These are phyloP conservation scores for Napeogenes inachia DNA, from an alignment of 2,888 invertebrate genomes.

Conservation along the genomic window DNA sequence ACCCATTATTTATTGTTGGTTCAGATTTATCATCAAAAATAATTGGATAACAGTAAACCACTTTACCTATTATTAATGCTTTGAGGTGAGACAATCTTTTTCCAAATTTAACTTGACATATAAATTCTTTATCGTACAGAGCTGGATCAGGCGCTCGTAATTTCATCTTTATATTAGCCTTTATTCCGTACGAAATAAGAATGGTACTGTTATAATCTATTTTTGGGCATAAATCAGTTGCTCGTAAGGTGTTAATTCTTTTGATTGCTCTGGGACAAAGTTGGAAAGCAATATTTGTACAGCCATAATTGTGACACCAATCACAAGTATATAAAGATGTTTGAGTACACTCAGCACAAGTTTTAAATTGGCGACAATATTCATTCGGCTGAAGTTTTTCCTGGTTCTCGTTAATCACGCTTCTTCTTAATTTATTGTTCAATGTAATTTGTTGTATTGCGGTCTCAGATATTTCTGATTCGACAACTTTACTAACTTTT, in stretches of 20 bases:
- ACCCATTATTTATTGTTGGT: slow-evolving; percentile 33
- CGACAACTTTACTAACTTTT: neutral
- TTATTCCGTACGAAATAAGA: slow-evolving; percentile 36
- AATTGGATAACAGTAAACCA: slow-evolving; percentile 41
- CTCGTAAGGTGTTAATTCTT: slow-evolving; percentile 17
- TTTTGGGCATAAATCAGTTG: slow-evolving; percentile 36
- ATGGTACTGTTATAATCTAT: slow-evolving; percentile 40
- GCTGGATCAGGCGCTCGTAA: slow-evolving; percentile 39
- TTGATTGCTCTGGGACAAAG: slow-evolving; percentile 33
- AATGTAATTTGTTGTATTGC: neutral
- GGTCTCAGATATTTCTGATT: neutral
- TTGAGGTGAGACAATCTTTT: slow-evolving; percentile 36
- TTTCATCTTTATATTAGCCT: slow-evolving; percentile 39
- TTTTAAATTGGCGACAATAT: slow-evolving; percentile 37
- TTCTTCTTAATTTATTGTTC: neutral
- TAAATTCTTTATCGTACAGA: slow-evolving; percentile 40
- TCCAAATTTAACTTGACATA: slow-evolving; percentile 39
- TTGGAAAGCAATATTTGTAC: slow-evolving; percentile 35
- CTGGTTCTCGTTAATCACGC: neutral
- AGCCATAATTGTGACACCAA: slow-evolving; percentile 51
- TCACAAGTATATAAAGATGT: slow-evolving; percentile 38
- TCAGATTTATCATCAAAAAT: slow-evolving; percentile 24
- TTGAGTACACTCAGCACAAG: slow-evolving; percentile 42
- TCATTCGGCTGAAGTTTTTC: neutral
- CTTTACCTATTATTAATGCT: slow-evolving; percentile 38